Conservation (phyloP, 2,888 invertebrate species). For the Mythimna vitellina region DNA sequence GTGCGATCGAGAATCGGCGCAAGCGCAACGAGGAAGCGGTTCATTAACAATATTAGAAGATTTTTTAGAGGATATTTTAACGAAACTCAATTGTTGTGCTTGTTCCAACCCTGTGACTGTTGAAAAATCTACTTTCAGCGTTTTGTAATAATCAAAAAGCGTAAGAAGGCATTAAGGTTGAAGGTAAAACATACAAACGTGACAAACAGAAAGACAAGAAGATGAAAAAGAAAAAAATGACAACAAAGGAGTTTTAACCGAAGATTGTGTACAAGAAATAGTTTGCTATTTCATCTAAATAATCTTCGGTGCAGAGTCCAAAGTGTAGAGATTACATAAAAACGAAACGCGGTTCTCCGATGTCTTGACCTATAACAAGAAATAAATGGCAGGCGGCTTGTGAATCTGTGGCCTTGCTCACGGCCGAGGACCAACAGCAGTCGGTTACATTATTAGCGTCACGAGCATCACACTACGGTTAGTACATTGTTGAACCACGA, state of each 20-base stretch:
- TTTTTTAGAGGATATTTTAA: background rate
- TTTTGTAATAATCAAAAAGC: too few relatives aligned
- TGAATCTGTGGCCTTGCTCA: constrained; percentile 52
- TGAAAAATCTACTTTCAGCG: background rate
- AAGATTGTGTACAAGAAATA: too few relatives aligned
- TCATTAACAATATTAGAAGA: background rate
- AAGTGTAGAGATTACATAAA: too few relatives aligned
- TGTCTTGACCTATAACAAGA: constrained; percentile 8
- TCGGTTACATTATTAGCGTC: constrained; percentile 3
- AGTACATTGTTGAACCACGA: constrained; percentile 6
- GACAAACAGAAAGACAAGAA: too few relatives aligned
- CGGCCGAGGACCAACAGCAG: constrained; percentile 48
- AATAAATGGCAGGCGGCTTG: constrained; percentile 33
- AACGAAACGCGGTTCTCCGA: constrained; percentile 7
- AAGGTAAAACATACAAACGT: too few relatives aligned
- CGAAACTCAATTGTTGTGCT: background rate
- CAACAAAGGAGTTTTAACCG: too few relatives aligned
- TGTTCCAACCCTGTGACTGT: background rate
- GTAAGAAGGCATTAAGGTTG: too few relatives aligned
- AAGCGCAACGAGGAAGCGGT: constrained; percentile 24
- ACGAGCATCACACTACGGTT: constrained; percentile 12
- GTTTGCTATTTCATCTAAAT: too few relatives aligned
- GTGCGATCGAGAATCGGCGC: background rate
- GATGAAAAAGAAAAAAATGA: too few relatives aligned
- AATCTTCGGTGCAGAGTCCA: too few relatives aligned